Evolutionary conservation across 2,797 vertebrate genomes (phyloP).

Genomic region (Chiloscyllium punctatum): DNA sequence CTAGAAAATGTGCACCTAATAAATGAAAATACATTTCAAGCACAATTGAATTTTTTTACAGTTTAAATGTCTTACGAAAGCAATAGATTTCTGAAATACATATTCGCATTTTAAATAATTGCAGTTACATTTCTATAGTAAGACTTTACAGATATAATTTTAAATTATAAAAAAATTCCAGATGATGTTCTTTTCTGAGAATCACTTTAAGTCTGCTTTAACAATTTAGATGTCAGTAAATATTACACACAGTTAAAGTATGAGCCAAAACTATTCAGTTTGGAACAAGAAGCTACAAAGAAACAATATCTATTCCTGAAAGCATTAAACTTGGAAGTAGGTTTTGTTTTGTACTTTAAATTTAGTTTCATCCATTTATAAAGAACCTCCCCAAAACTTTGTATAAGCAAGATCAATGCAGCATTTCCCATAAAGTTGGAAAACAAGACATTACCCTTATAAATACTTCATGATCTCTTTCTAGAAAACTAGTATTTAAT

Average conservation of each 20-base stretch:
- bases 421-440: neutral
- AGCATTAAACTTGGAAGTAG: neutral
- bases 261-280: neutral
- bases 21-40: neutral
- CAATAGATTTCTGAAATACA: neutral
- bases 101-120: slow-evolving; percentile 17
- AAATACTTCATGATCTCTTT: neutral
- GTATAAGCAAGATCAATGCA: neutral
- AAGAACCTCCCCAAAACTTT: neutral
- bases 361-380: neutral
- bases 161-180: neutral
- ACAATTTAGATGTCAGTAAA: neutral
- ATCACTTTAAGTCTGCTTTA: neutral
- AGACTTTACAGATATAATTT: neutral
- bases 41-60: neutral
- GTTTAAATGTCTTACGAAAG: neutral
- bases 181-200: neutral
- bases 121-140: neutral
- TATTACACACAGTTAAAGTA: neutral
- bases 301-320: neutral
- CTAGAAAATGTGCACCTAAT: neutral
- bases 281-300: neutral
- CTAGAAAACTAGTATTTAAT: neutral
- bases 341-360: neutral
- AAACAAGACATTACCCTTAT: neutral